Percentiles rank a stretch among this genome's conserved stretches.
phyloP scores from a whole-genome alignment of 2,888 invertebrate genomes.

The Dinocampus coccinellae region DNA sequence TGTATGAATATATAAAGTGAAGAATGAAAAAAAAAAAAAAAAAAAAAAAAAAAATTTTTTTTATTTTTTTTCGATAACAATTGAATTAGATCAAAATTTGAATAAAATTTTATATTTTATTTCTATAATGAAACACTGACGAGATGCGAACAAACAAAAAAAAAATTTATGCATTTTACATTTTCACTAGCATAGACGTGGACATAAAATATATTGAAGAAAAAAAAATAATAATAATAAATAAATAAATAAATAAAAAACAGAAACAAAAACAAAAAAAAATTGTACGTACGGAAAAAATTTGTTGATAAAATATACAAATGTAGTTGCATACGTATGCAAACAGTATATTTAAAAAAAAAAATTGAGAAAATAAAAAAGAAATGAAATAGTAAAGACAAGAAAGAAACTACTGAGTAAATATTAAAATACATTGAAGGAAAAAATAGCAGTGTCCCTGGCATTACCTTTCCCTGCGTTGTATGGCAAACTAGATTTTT shows the following conservation, averaged over 20 bases:
- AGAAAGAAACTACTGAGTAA: background rate
- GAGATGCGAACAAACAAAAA: background rate
- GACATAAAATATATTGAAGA: background rate
- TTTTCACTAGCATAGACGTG: no score
- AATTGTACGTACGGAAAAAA: background rate
- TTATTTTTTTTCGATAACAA: background rate
- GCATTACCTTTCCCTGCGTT: background rate
- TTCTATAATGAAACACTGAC: no score
- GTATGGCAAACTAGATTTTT: constrained; percentile 19
- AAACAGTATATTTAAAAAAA: no score
- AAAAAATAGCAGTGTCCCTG: background rate
- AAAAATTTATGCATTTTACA: no score
- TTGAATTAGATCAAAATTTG: background rate
- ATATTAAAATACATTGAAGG: background rate
- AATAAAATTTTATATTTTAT: background rate
- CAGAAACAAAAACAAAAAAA: background rate
- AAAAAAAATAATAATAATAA: no score
- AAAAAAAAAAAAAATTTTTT: background rate
- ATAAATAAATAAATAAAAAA: no score
- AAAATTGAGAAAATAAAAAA: no score
- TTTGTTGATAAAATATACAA: background rate
- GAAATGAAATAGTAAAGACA: no score
- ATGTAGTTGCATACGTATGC: background rate
- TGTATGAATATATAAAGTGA: background rate
- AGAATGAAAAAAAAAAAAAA: background rate